Conservation (phyloP, 1,140 invertebrate species). For the Ips typographus region DNA sequence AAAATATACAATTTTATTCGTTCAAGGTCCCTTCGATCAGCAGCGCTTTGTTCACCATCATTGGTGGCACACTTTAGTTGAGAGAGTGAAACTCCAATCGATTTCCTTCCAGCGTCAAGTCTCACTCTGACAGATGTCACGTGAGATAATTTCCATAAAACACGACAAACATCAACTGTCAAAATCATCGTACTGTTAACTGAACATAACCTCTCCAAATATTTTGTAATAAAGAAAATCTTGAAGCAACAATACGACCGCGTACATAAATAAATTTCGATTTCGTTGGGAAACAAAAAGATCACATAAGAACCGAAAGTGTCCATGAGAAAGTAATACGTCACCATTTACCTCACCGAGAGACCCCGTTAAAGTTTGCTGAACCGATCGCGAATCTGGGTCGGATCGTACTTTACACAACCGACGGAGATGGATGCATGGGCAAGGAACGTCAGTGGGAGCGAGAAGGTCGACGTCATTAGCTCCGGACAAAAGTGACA, state of each 20-base stretch:
- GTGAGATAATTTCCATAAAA: too few species aligned
- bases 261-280: slow-evolving; percentile 37
- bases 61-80: slow-evolving; percentile 5
- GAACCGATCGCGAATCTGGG: slow-evolving; percentile 43
- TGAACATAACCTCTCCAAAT: too few species aligned
- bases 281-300: slow-evolving; percentile 40
- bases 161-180: too few species aligned
- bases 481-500: slow-evolving; percentile 44
- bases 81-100: too few species aligned
- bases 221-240: too few species aligned
- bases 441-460: not conserved
- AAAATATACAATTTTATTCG: slow-evolving; percentile 26
- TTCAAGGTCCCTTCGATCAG: slow-evolving; percentile 27
- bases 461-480: slow-evolving; percentile 28
- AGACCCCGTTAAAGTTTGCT: slow-evolving; percentile 45
- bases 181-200: too few species aligned
- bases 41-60: slow-evolving; percentile 16
- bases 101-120: too few species aligned
- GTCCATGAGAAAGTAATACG: slow-evolving; percentile 47
- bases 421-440: slow-evolving; percentile 23
- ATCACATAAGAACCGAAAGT: slow-evolving; percentile 38
- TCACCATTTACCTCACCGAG: slow-evolving; percentile 41
- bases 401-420: slow-evolving; percentile 26
- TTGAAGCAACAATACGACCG: too few species aligned
- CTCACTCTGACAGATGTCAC: too few species aligned